These are phyloP conservation scores for Zaprionus lineosus DNA, from an alignment of 2,888 invertebrate species.

Conservation along the genomic window DNA sequence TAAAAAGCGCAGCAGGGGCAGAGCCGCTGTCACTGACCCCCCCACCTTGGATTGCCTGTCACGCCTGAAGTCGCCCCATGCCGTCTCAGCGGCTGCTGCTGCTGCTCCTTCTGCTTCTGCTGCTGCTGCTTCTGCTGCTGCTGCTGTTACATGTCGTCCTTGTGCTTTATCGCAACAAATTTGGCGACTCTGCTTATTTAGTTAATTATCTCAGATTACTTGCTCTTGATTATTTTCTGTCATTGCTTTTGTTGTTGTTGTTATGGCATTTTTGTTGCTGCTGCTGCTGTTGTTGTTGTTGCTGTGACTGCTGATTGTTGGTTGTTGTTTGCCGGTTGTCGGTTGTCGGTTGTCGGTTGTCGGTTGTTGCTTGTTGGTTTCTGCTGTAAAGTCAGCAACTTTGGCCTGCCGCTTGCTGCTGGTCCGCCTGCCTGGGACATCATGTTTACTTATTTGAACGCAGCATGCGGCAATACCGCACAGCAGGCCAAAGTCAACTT, in stretches of 20 bases:
- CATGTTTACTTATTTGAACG: slow-evolving; percentile 74
- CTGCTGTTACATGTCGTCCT: slow-evolving; percentile 43
- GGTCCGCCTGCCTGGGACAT: slow-evolving; percentile 41
- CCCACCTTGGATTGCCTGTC: too few relatives aligned
- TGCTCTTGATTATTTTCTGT: slow-evolving; percentile 72
- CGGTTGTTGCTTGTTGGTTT: slow-evolving; percentile 17
- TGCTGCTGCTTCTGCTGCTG: slow-evolving; percentile 1
- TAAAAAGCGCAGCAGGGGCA: slow-evolving; percentile 26
- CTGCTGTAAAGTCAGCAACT: slow-evolving; percentile 71
- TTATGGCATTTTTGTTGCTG: slow-evolving; percentile 17
- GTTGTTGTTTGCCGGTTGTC: slow-evolving; percentile 12
- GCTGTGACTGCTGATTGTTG: slow-evolving; percentile 21
- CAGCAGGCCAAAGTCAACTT: slow-evolving; percentile 71
- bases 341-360: background rate
- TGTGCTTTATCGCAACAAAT: slow-evolving; percentile 60
- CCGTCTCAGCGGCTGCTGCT: too few relatives aligned
- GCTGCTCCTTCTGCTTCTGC: too few relatives aligned
- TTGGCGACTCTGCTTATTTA: slow-evolving; percentile 70
- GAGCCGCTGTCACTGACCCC: background rate
- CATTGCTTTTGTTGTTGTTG: slow-evolving; percentile 16
- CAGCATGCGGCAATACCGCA: slow-evolving; percentile 67
- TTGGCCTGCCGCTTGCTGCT: slow-evolving; percentile 36
- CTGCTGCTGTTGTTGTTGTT: slow-evolving; percentile 13
- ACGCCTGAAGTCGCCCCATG: too few relatives aligned
- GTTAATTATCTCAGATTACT: slow-evolving; percentile 76